A percentile compares a stretch with the other conserved stretches of the same genome.
Evolutionary conservation across 2,113 vertebrate genomes (phyloP).

Genomic region (Glaucidium brasilianum): DNA sequence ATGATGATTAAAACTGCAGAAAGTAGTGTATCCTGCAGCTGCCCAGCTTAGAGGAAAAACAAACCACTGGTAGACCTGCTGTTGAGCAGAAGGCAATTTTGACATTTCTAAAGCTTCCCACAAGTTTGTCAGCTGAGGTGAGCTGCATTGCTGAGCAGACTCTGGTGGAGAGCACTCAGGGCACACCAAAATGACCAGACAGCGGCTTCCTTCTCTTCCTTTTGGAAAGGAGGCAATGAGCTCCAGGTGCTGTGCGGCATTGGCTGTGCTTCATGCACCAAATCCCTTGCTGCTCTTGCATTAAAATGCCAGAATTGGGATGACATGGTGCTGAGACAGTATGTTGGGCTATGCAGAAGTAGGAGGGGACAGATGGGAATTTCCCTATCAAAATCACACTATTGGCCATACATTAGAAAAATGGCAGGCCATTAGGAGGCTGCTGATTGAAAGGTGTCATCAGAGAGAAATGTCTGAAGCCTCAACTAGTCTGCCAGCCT

Average conservation of each 20-base stretch:
- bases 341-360: accelerated
- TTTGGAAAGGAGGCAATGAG: not conserved
- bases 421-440: not conserved
- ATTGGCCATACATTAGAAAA: not conserved
- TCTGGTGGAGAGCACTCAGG: accelerated
- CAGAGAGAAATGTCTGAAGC: not conserved
- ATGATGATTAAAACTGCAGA: not conserved
- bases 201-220: not conserved
- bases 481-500: not conserved
- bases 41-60: not conserved
- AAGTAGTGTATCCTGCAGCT: not conserved
- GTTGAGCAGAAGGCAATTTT: not conserved
- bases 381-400: not conserved
- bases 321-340: accelerated
- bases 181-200: not conserved
- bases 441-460: not conserved
- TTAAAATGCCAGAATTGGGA: not conserved
- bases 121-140: not conserved
- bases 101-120: not conserved
- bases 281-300: not conserved
- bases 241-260: not conserved
- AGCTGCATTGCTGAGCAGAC: not conserved
- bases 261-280: accelerated
- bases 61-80: not conserved
- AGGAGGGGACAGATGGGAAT: not conserved